Base-by-base conservation (phyloP, 2,113 vertebrate species). In the Oreamnos americanus region DNA sequence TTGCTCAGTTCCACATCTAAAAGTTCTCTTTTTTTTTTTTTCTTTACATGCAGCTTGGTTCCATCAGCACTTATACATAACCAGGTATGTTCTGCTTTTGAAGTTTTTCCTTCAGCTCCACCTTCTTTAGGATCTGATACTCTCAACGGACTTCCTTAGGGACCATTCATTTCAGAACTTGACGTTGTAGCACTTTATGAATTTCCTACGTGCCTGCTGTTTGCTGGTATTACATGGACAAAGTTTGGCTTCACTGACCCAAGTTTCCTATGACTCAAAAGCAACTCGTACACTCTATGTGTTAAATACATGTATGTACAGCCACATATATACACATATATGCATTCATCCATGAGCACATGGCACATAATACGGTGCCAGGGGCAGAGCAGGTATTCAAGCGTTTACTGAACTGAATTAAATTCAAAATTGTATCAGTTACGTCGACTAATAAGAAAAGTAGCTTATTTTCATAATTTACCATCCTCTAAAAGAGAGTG, bases 391-490 rank as follows among this genome's bases (percentile, higher is more conserved):
- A 36, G n/a, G 4, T 78, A 47, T 57, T 17, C 7, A 93, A 82
- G 16, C 86, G 94, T 71, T 87, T 87, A 57, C 4, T 53, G 43
- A 26, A 28, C 25, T 79, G 30, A 96, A 30, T 83, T 91, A 85
- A 91, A 94, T 85, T 85, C 5, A 89, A 67, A 91, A 45, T 21
- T 83, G 6, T 39, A 16, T 86, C 6, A 36, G 4, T 90, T 79
- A 87, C 8, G 4, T 30, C 36, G 83, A 62, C 36, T 53, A 95
- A 87, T 13, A 62, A 74, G 21, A 71, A 62, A 96, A 84, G 19
- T 28, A 19, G 6, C 21, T 96, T 57, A n/a, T 47, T 96, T 93
- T 74, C 92, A 82, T 90, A 49, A 51, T 36, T 93, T 71, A n/a
- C 2, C 36, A 49, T 12, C 17, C 51, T 58, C 57, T 84, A 79